Percentiles rank a stretch among this genome's conserved stretches.
These are phyloP conservation scores for Stenodema calcarata DNA, from an alignment of 2,888 invertebrate species.

Conservation along the genomic window DNA sequence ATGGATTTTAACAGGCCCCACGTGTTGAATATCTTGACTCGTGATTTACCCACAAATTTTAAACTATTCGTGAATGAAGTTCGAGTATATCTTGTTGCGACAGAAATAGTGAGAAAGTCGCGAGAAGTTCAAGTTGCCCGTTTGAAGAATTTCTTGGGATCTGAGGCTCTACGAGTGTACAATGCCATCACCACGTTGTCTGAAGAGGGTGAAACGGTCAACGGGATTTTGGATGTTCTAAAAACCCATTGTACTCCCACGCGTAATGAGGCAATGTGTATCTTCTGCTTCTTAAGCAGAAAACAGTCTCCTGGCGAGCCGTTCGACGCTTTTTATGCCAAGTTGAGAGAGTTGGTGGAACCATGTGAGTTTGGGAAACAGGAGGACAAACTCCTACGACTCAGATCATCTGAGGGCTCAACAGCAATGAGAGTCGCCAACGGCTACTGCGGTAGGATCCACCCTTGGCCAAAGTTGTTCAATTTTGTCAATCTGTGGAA, in stretches of 20 bases:
- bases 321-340: constrained; percentile 47
- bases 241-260: too few species aligned
- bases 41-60: too few species aligned
- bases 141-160: too few species aligned
- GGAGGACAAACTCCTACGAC: constrained; percentile 48
- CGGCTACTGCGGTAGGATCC: not conserved
- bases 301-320: constrained; percentile 46
- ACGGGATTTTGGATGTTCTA: not conserved
- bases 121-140: too few species aligned
- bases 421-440: not conserved
- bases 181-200: not conserved
- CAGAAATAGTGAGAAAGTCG: too few species aligned
- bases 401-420: not conserved
- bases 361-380: constrained; percentile 20
- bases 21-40: too few species aligned
- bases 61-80: too few species aligned
- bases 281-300: constrained; percentile 48
- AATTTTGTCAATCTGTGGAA: too few species aligned
- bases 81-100: too few species aligned
- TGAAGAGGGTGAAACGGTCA: not conserved
- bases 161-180: too few species aligned
- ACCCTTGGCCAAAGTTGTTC: not conserved
- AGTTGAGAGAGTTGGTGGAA: constrained; percentile 8
- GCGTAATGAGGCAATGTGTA: too few species aligned
- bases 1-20: too few species aligned